Base-by-base conservation (phyloP, 2,888 invertebrate genomes). In the Kuschelorhynchus macadamiae region DNA sequence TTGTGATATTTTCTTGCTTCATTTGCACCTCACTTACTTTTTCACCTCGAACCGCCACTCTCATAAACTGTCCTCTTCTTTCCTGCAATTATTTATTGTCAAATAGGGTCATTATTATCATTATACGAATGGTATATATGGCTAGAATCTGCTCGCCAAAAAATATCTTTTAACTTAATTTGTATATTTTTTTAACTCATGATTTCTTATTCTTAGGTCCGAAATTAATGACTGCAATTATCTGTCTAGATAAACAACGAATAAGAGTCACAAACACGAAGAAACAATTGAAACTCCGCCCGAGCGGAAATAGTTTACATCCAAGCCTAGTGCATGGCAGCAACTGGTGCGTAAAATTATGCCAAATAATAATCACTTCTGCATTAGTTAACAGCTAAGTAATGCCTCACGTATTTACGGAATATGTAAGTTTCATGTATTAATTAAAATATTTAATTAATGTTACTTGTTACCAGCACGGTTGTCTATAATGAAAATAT, bases 251-350 rank as follows among this genome's bases (percentile, higher is more conserved):
- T 12, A 5, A 17, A 39, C 47, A 39, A 69, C 64, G 66, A 71
- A 67, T 68, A 68, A 25, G 25, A 25, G 7, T 5, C 25, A 7
- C 59, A 65, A 70, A 68, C 56, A 62, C 63, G 61, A 61, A 61
- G 17, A 66, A 74, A 74, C 74, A 74, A 75, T 76, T 74, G 74
- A 70, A 73, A 74, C 70, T 72, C 65, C 71, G 73, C 72, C 72
- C 74, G 74, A 74, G 76, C 75, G 76, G 74, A 77, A 77, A 76
- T 73, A 56, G 42, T 62, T 30, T 46, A 44, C 65, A 32, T 41
- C 42, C 52, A 47, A 46, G 42, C 25, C 21, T 42, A 33, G 52
- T 63, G 52, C 55, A 57, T 67, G 66, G 62, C 63, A 64, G 46
- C 52, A 75, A 71, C 62, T 57, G 69, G 11, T 71, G 72, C 74